Percentiles rank a stretch among this genome's conserved stretches.
Conservation (phyloP, 1,140 invertebrate species). For the Medauroidea extradentata region DNA sequence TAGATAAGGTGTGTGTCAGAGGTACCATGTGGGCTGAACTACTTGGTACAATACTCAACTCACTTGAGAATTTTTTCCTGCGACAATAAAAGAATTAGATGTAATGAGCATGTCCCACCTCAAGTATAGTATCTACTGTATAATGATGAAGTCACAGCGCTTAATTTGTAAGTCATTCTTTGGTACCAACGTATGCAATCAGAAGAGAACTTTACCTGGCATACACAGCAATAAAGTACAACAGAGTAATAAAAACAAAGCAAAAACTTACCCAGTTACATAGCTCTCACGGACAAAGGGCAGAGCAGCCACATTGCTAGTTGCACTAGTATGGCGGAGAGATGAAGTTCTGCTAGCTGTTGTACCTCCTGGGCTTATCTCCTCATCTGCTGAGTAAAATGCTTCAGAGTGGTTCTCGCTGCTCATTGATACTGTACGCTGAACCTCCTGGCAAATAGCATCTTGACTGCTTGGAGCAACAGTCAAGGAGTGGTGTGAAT, state of each 20-base stretch:
- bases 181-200: too few species aligned
- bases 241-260: too few species aligned
- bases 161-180: too few species aligned
- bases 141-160: too few species aligned
- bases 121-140: too few species aligned
- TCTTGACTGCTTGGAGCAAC: constrained; percentile 15
- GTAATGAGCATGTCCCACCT: too few species aligned
- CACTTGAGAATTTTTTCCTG: constrained; percentile 46
- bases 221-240: too few species aligned
- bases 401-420: constrained; percentile 86
- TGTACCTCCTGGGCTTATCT: constrained; percentile 40
- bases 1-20: not conserved
- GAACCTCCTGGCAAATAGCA: constrained; percentile 49
- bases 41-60: constrained; percentile 43
- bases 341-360: constrained; percentile 9
- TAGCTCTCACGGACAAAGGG: not conserved
- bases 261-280: too few species aligned
- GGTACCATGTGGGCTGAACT: not conserved
- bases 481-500: constrained; percentile 57
- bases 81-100: not conserved
- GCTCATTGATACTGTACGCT: constrained; percentile 78
- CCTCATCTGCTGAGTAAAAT: constrained; percentile 88
- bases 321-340: constrained; percentile 8
- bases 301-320: too few species aligned
- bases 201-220: not conserved